Conservation (phyloP, 2,113 vertebrate genomes). For the Ifrita kowaldi region DNA sequence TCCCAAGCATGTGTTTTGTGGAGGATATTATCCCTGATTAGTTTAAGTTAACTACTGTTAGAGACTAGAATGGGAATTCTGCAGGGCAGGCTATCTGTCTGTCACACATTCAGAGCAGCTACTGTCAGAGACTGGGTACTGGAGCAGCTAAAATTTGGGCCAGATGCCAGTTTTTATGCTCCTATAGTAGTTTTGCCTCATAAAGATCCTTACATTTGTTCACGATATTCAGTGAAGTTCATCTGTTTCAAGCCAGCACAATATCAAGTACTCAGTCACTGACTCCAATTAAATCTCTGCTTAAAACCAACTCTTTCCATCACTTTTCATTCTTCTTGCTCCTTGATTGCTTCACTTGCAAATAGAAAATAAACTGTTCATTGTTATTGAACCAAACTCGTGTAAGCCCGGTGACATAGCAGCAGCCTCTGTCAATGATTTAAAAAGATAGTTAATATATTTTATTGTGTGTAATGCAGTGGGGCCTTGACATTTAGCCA, state of each 20-base stretch:
- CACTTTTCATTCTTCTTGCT: neutral
- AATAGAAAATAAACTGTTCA: neutral
- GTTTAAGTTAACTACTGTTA: neutral
- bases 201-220: neutral
- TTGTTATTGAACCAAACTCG: neutral
- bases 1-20: neutral
- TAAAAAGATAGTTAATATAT: neutral
- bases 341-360: neutral
- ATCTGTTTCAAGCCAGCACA: neutral
- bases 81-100: neutral
- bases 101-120: neutral
- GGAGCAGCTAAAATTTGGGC: neutral
- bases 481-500: slow-evolving; percentile 7
- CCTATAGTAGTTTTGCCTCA: neutral
- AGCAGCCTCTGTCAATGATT: neutral
- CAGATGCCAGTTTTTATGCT: neutral
- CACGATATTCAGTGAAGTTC: neutral
- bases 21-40: neutral
- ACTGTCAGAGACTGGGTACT: neutral
- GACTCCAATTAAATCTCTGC: neutral
- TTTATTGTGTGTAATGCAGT: neutral
- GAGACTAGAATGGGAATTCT: neutral
- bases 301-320: neutral
- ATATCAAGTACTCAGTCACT: neutral
- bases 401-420: neutral